Conservation (phyloP, 35 echinoderm and acorn worm genomes). For the Diadema setosum region DNA sequence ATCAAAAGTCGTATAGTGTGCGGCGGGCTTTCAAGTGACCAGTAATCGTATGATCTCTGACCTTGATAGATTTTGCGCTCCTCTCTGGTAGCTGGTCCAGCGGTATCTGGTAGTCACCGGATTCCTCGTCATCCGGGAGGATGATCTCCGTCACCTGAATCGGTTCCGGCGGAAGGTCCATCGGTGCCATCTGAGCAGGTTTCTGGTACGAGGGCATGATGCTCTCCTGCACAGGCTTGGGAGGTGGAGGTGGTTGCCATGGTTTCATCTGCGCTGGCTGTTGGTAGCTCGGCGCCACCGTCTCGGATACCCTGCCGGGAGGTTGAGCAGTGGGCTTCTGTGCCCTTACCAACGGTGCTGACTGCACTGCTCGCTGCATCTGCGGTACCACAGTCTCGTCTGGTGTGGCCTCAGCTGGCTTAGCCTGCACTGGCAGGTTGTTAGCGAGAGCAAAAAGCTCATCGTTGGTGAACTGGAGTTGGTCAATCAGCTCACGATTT, state of each 20-base stretch:
- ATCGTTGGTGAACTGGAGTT: constrained; percentile 65
- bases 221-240: not conserved
- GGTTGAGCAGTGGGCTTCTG: not conserved
- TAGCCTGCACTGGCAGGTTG: constrained; percentile 8
- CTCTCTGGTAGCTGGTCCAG: not conserved
- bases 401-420: not conserved
- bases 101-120: not conserved
- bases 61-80: not conserved
- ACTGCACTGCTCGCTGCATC: not conserved
- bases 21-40: too few species aligned
- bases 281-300: not conserved
- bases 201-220: not conserved
- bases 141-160: not conserved
- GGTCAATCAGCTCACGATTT: constrained; percentile 46
- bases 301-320: not conserved
- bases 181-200: not conserved
- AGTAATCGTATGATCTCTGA: too few species aligned
- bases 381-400: constrained; percentile 49
- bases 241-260: constrained; percentile 5
- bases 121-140: not conserved
- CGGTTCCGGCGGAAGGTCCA: not conserved
- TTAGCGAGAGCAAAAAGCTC: constrained; percentile 61
- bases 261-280: not conserved
- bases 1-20: too few species aligned
- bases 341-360: not conserved